Percentiles rank a stretch among this genome's conserved stretches.
These are phyloP conservation scores for Gymnoscopelus microlampas DNA, from an alignment of 2,797 vertebrate genomes.

Conservation along the genomic window DNA sequence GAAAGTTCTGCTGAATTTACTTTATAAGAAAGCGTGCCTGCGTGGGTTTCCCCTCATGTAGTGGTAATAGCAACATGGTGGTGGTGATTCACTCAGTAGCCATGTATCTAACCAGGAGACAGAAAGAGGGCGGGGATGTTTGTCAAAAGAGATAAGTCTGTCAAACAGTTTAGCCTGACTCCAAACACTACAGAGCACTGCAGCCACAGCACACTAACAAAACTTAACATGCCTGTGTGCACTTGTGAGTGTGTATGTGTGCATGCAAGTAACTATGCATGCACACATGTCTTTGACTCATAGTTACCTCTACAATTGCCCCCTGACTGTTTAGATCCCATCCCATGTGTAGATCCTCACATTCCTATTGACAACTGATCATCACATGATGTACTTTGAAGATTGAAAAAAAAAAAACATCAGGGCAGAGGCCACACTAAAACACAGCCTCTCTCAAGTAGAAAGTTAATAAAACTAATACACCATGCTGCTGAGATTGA, in stretches of 20 bases:
- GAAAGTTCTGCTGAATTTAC: slow-evolving; percentile 61
- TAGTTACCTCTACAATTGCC: slow-evolving; percentile 48
- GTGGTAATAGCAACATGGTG: slow-evolving; percentile 43
- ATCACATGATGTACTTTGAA: slow-evolving; percentile 28
- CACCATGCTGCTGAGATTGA: neutral
- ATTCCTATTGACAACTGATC: slow-evolving; percentile 39
- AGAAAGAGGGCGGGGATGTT: slow-evolving; percentile 13
- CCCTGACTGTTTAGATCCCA: slow-evolving; percentile 29
- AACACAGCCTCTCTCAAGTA: too few species aligned
- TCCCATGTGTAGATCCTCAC: slow-evolving; percentile 26
- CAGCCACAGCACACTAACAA: slow-evolving; percentile 1
- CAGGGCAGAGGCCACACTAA: slow-evolving; percentile 2
- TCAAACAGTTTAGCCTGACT: slow-evolving; percentile 42
- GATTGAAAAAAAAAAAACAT: slow-evolving; percentile 39
- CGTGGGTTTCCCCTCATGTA: slow-evolving; percentile 32
- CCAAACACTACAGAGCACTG: slow-evolving; percentile 37
- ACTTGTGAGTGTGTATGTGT: neutral
- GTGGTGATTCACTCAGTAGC: slow-evolving; percentile 63
- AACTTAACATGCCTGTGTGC: slow-evolving; percentile 16
- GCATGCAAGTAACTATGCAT: neutral
- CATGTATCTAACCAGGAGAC: slow-evolving; percentile 31
- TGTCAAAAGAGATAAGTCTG: slow-evolving; percentile 14
- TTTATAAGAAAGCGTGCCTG: slow-evolving; percentile 1
- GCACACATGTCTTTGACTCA: slow-evolving; percentile 43
- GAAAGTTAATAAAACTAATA: neutral